These are phyloP conservation scores for Nomada goodeniana DNA, from an alignment of 2,888 invertebrate species.

Conservation along the genomic window DNA sequence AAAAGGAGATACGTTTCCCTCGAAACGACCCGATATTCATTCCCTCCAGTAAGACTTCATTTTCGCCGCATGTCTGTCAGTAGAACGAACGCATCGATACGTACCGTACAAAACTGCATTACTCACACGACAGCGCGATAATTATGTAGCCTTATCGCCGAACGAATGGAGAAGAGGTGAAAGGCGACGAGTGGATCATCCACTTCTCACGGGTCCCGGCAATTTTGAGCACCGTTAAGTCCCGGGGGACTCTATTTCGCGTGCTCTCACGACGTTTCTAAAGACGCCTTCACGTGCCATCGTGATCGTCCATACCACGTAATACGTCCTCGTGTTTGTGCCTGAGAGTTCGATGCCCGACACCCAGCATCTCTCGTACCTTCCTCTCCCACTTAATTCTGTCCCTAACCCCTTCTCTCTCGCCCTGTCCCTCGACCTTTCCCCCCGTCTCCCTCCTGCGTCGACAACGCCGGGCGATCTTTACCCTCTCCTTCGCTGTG, in stretches of 20 bases:
- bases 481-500: neutral
- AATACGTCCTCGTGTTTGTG: conserved; percentile 57
- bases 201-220: conserved; percentile 23
- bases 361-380: conserved; percentile 23
- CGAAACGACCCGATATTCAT: neutral
- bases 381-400: conserved; percentile 39
- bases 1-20: too few species aligned
- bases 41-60: too few species aligned
- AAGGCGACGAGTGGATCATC: neutral
- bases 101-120: too few species aligned
- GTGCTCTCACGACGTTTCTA: conserved; percentile 43
- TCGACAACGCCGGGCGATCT: conserved; percentile 8
- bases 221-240: conserved; percentile 59
- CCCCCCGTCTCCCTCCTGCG: neutral
- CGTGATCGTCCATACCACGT: conserved; percentile 54
- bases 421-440: neutral
- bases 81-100: too few species aligned
- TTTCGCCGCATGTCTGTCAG: too few species aligned
- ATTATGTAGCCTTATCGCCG: too few species aligned
- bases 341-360: conserved; percentile 60
- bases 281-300: conserved; percentile 46
- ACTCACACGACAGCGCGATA: too few species aligned
- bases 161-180: neutral
- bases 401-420: conserved; percentile 28
- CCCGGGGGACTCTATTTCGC: conserved; percentile 45